Evolutionary conservation across 1,140 invertebrate species (phyloP), one percentile per base, ranked within the genome.

Genomic region (Drosophila suzukii): DNA sequence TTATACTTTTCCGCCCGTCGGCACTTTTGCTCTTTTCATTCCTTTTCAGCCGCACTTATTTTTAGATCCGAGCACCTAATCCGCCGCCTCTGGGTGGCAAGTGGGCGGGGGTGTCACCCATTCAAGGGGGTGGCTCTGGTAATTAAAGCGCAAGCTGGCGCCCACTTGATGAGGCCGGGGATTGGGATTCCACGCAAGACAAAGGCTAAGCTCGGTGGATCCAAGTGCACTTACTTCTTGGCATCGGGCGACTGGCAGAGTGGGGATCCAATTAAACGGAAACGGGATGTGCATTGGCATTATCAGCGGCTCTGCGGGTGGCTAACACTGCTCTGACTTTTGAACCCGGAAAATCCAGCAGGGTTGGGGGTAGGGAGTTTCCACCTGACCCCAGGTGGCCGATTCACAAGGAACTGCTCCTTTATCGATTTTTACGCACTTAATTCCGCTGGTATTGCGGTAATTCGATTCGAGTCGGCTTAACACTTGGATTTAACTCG

Each of bases 151-250:
- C 38, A 71, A 59, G 71, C 68, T 59, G 68, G 68, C 53, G 66
- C 49, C 47, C 46, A 74, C 67, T 71, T 70, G 51, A 70, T 39
- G 36, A 41, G 20, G 27, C 62, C 27, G 15, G 46, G 20, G 44
- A 34, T 46, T 27, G 34, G 58, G 13, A 32, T 17, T 63, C 30
- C 2, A 32, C 38, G 27, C 17, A n/a, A 32, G 30, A 59, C 41
- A 47, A 47, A 44, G 60, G 49, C 60, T 68, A 51, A 68, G 65
- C 65, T 44, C 20, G 30, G 32, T 6, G 7, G 7, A 32, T n/a
- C 15, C 20, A 11, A 43, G 44, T 62, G 60, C 49, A 91, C 90
- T 91, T 90, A 91, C 90, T 74, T 91, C 90, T 82, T 91, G 86
- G 76, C 90, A 91, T 90, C 84, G 78, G 68, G 74, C 90, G 72